Evolutionary conservation across 2,888 invertebrate genomes (phyloP), one percentile per base, ranked within the genome.

Genomic region (Rhamphomyia laevipes): DNA sequence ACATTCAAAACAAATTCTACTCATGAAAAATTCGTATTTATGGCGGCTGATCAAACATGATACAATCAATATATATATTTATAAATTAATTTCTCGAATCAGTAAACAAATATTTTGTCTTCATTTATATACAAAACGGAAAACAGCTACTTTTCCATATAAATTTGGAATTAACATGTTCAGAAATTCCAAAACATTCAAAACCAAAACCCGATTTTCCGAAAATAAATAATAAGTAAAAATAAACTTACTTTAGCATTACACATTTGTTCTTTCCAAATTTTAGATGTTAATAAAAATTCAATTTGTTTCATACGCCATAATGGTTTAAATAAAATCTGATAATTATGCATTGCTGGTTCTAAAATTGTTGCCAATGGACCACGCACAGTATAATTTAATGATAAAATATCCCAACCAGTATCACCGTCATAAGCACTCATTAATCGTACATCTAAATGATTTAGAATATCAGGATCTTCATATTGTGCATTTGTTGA

Each of bases 401-500:
- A 51, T 2, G 67, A 65, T 17, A 71, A 59, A 46, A 70, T 66
- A 56, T 71, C 70, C 70, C 70, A 70, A 42, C 70, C 70, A 35
- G 63, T 62, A 37, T 71, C 70, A 9, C 67, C 69, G 7, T 63
- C 61, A 52, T 61, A 67, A 3, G 68, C 61, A 6, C 63, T 53
- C 55, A 84, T 68, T 18, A 89, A 73, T 58, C 86, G 78, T 47
- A 94, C 89, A 70, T 93, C 92, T 31, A 97, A 73, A 16, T 94
- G 75, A 58, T 86, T 82, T 13, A 95, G 75, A 45, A 95, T 89
- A 66, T 95, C 94, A 35, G 84, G 81, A 63, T 92, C 90, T 64
- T 95, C 94, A 68, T 82, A 90, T 72, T 94, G 93, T 13, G 94
- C 91, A 71, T 93, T 94, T 13, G 95, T 96, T 27, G 88, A 87